Base-by-base conservation (phyloP, 2,113 vertebrate genomes). In the Mormoops blainvillei region DNA sequence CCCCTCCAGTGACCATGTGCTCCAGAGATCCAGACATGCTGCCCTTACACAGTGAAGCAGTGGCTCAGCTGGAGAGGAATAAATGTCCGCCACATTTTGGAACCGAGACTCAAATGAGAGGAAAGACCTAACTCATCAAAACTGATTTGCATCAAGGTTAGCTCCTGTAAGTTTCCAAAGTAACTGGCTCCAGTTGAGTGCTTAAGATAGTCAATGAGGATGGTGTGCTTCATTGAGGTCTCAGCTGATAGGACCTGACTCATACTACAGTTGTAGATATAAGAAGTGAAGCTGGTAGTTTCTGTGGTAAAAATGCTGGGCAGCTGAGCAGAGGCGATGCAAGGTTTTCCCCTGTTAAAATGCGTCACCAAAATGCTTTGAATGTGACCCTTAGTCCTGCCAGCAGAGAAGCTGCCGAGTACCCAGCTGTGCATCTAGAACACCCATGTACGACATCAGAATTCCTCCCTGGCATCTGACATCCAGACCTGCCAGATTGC, bases 211-310 rank as follows among this genome's bases (percentile, higher is more conserved):
- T 28, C 36, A 28, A 0, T 33, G 52, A 20, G 26, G 8, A n/a
- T 33, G 19, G 4, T 5, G 4, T 77, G 0, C 2, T 63, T 61
- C 28, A 41, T 0, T 2, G 10, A 71, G 2, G 48, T 18, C 14
- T 63, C 15, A 22, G 8, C 15, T 28, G 38, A 74, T 2, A 68
- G 19, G 20, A 58, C 54, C 20, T 28, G 50, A 41, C 19, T 16
- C 56, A 48, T 36, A 13, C 13, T 9, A 11, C 58, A 56, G 48
- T 82, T 24, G 19, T 10, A 81, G 22, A 65, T 3, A 11, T 19
- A 63, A 54, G 10, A 18, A 31, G 26, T 16, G 24, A 2, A 38
- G 14, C 65, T 54, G 74, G 56, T 48, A 33, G 33, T 56, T 73
- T 80, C 83, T 82, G 33, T 41, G 58, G 33, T 22, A 10, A 83